Conservation (phyloP, 2,113 vertebrate genomes). For the Platysteira castanea region DNA sequence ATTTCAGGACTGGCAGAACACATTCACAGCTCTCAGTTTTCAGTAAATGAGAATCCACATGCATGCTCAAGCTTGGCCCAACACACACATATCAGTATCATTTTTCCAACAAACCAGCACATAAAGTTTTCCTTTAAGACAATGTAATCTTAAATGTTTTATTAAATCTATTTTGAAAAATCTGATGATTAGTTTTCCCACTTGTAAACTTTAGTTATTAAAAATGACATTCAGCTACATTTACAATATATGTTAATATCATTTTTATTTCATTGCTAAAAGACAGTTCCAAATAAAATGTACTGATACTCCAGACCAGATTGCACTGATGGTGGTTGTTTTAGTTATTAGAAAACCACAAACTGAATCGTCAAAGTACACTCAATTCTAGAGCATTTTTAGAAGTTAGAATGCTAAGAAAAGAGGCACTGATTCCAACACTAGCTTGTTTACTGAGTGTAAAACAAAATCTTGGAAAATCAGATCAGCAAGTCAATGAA, state of each 20-base stretch:
- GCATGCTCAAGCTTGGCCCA: background rate
- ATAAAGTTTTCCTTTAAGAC: background rate
- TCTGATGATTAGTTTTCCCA: background rate
- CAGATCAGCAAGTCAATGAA: background rate
- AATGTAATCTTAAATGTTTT: background rate
- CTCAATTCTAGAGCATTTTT: background rate
- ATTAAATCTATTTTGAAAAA: conserved; percentile 17
- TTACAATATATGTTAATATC: background rate
- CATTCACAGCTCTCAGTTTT: background rate
- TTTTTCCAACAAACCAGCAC: background rate
- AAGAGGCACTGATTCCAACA: background rate
- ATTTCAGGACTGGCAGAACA: background rate
- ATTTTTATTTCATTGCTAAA: background rate
- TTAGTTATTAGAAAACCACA: background rate
- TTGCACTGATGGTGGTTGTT: background rate
- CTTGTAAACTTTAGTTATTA: background rate
- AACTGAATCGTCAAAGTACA: background rate
- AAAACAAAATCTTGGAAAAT: background rate
- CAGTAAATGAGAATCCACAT: background rate
- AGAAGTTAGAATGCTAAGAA: background rate
- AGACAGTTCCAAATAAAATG: background rate
- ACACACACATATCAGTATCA: background rate
- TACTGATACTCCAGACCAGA: background rate
- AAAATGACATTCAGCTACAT: background rate
- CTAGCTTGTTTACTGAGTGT: background rate